Percentiles rank a stretch among this genome's conserved stretches.
Evolutionary conservation across 2,797 vertebrate species (phyloP).

Genomic region (Synanceia verrucosa): DNA sequence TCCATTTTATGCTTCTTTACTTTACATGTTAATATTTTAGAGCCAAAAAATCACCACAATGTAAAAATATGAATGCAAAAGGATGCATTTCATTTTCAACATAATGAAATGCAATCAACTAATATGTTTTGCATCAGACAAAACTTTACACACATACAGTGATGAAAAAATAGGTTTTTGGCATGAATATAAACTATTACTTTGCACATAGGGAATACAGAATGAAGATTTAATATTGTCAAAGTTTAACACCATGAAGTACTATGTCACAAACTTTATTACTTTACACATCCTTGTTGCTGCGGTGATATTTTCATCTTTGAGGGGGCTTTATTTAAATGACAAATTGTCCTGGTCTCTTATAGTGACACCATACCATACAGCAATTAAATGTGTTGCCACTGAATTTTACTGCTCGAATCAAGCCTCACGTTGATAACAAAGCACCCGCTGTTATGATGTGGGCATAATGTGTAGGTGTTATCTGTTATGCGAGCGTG

Average conservation of each 20-base stretch:
- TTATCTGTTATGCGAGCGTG: slow-evolving; percentile 61
- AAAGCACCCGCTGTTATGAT: slow-evolving; percentile 75
- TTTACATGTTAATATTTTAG: neutral
- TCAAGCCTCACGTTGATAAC: slow-evolving; percentile 69
- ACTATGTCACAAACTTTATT: slow-evolving; percentile 15
- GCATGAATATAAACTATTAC: neutral
- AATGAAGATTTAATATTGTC: slow-evolving; percentile 22
- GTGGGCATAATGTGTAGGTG: slow-evolving; percentile 75
- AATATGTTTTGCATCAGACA: neutral
- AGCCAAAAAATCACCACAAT: neutral
- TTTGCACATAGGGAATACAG: no score
- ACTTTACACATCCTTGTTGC: slow-evolving; percentile 8
- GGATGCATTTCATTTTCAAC: neutral
- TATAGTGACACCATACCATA: slow-evolving; percentile 61
- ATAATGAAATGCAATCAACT: no score
- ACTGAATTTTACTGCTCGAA: slow-evolving; percentile 62
- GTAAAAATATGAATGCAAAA: neutral
- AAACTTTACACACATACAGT: neutral
- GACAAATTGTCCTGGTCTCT: slow-evolving; percentile 52
- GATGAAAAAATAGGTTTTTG: neutral
- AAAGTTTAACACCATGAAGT: slow-evolving; percentile 34
- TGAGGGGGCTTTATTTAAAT: slow-evolving; percentile 53
- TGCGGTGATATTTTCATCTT: slow-evolving; percentile 59
- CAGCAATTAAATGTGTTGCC: slow-evolving; percentile 79
- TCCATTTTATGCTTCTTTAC: neutral